Percentiles rank a stretch among this genome's conserved stretches.
phyloP scores from a whole-genome alignment of 2,113 vertebrate genomes.

The Tamias sibiricus region DNA sequence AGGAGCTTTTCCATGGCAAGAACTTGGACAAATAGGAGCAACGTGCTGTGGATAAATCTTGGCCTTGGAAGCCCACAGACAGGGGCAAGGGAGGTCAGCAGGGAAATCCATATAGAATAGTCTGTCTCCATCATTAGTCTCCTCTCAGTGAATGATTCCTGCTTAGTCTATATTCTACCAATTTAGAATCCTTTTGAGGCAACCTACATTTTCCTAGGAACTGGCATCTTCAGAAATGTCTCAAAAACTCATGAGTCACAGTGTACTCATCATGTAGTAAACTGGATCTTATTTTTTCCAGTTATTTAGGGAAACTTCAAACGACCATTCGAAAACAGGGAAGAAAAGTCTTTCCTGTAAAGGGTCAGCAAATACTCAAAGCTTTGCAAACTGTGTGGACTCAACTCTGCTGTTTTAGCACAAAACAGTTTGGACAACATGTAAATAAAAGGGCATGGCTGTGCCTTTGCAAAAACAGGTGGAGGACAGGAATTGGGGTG shows the following conservation, averaged over 20 bases:
- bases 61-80: neutral
- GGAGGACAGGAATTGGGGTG: neutral
- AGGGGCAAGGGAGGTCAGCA: neutral
- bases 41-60: neutral
- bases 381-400: neutral
- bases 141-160: neutral
- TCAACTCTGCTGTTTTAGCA: neutral
- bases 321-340: neutral
- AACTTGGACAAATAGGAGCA: neutral
- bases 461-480: neutral
- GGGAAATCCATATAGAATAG: neutral
- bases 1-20: neutral
- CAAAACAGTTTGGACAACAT: neutral
- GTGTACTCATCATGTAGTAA: conserved; percentile 1
- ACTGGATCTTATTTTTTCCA: conserved; percentile 33
- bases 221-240: conserved; percentile 14
- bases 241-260: neutral
- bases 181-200: neutral
- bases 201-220: neutral
- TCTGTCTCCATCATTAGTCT: neutral
- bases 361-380: neutral
- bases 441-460: neutral
- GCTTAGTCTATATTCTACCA: neutral
- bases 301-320: neutral
- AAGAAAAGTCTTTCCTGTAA: neutral